phyloP scores from a whole-genome alignment of 2,797 vertebrate genomes.

The Psittacula derbiana region DNA sequence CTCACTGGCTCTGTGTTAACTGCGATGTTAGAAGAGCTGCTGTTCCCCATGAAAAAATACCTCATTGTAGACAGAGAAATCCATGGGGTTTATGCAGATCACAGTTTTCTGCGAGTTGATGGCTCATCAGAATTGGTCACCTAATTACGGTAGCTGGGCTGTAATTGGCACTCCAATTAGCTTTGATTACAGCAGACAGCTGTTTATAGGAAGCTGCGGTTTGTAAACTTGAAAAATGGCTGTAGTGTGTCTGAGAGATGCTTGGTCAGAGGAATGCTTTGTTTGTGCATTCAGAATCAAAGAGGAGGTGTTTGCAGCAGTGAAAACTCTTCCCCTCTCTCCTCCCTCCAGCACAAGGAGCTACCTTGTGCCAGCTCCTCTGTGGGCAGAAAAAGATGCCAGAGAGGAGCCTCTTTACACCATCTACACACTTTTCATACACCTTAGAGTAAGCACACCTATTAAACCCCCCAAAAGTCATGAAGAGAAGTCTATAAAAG shows the following conservation, averaged over 20 bases:
- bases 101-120: constrained; percentile 15
- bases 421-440: background rate
- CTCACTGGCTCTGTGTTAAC: background rate
- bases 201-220: constrained; percentile 1
- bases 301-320: background rate
- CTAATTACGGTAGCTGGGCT: constrained; percentile 31
- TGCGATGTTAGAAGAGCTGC: background rate
- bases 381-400: background rate
- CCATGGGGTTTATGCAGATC: background rate
- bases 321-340: background rate
- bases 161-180: constrained; percentile 59
- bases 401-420: background rate
- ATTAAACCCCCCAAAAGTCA: background rate
- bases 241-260: constrained; percentile 7
- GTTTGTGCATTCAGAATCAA: background rate
- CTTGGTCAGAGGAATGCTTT: background rate
- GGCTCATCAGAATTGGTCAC: constrained; percentile 47
- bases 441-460: background rate
- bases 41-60: constrained; percentile 18
- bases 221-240: constrained; percentile 35
- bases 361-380: background rate
- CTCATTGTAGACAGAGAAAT: constrained; percentile 8
- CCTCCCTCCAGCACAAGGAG: background rate
- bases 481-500: background rate
- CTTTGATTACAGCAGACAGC: constrained; percentile 47